Percentiles rank a stretch among this genome's conserved stretches.
phyloP scores from a whole-genome alignment of 2,888 invertebrate species.

The Agonopterix alstromeriana region DNA sequence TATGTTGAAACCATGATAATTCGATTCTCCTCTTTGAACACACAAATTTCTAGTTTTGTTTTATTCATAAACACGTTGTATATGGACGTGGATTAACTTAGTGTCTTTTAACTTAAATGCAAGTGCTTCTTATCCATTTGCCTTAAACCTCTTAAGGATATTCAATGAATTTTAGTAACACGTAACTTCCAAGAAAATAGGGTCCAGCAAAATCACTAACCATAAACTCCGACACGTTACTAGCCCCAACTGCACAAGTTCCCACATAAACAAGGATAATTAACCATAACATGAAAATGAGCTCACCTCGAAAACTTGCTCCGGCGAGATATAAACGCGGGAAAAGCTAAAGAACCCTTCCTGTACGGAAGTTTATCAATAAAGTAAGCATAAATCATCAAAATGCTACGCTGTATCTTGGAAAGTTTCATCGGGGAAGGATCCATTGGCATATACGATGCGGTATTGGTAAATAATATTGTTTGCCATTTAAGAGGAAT shows the following conservation, averaged over 20 bases:
- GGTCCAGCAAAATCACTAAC: neutral
- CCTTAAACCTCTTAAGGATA: no score
- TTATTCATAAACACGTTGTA: no score
- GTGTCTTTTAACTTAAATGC: no score
- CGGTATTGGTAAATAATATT: neutral
- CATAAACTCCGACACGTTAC: neutral
- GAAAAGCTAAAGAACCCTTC: constrained; percentile 26
- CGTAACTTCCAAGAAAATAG: no score
- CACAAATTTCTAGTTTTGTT: no score
- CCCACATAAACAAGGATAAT: constrained; percentile 46
- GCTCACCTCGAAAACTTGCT: constrained; percentile 29
- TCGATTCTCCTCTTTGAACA: no score
- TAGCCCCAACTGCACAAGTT: constrained; percentile 35
- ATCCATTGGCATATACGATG: constrained; percentile 3
- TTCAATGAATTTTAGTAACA: no score
- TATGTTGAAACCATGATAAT: no score
- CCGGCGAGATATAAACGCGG: constrained; percentile 12
- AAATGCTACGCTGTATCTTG: constrained; percentile 18
- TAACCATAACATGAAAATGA: constrained; percentile 46
- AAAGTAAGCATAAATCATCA: constrained; percentile 29
- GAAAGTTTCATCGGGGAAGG: constrained; percentile 11
- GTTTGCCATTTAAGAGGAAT: no score
- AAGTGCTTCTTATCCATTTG: no score
- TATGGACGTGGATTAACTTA: no score
- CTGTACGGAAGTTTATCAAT: constrained; percentile 33